Percentiles rank a stretch among this genome's conserved stretches.
phyloP scores from a whole-genome alignment of 2,797 vertebrate genomes.

The Emydoidea blandingii region DNA sequence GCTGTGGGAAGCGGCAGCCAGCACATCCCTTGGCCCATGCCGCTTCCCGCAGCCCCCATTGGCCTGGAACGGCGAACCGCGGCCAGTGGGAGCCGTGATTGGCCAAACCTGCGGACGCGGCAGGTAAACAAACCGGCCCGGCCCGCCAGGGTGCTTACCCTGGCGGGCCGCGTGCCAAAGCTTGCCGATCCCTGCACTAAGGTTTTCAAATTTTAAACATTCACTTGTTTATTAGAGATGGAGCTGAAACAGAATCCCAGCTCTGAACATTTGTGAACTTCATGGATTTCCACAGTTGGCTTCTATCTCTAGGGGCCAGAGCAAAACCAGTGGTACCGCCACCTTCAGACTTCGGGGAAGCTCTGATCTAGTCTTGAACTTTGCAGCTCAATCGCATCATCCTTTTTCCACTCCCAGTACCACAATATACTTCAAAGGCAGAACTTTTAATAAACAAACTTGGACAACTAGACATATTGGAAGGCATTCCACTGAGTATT shows the following conservation, averaged over 20 bases:
- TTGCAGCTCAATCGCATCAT: neutral
- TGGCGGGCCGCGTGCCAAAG: too few species aligned
- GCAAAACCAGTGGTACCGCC: neutral
- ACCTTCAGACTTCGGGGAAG: neutral
- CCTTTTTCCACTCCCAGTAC: neutral
- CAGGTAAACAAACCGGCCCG: too few species aligned
- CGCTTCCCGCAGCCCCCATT: too few species aligned
- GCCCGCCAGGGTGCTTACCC: too few species aligned
- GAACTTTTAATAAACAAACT: neutral
- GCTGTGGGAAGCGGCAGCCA: too few species aligned
- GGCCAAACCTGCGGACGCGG: too few species aligned
- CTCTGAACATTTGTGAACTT: neutral
- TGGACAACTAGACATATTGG: neutral
- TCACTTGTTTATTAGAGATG: neutral
- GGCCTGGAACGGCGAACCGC: too few species aligned
- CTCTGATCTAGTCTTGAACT: neutral
- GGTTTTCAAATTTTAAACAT: neutral
- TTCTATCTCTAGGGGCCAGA: neutral
- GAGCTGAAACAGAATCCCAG: neutral
- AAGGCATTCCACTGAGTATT: neutral
- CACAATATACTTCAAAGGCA: neutral
- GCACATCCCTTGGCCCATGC: too few species aligned
- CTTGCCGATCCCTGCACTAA: too few species aligned
- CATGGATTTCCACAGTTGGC: neutral
- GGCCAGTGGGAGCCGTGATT: too few species aligned